These are phyloP conservation scores for Phalloptychus januarius DNA, from an alignment of 2,797 vertebrate genomes.

Conservation along the genomic window DNA sequence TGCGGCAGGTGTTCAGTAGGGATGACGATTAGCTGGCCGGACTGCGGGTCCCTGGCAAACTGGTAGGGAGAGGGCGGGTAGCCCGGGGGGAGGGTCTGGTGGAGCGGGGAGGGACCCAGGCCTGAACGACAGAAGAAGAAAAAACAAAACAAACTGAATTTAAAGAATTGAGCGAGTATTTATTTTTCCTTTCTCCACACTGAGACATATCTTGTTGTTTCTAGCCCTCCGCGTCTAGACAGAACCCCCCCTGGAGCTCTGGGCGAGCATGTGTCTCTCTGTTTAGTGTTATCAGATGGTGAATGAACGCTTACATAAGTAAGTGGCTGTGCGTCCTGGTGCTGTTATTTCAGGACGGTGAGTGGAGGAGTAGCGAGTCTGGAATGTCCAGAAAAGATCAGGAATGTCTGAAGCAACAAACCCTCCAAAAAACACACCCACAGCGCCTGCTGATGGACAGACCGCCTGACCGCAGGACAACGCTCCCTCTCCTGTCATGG, in stretches of 20 bases:
- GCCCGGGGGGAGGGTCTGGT: constrained; percentile 90
- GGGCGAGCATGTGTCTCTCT: constrained; percentile 3
- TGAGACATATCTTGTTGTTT: constrained; percentile 35
- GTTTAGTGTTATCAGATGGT: constrained; percentile 27
- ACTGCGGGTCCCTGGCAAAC: constrained; percentile 95
- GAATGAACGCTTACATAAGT: constrained; percentile 21
- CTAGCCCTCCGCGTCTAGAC: constrained; percentile 70
- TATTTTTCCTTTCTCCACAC: background rate
- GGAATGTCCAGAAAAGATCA: constrained; percentile 70
- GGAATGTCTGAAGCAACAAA: constrained; percentile 60
- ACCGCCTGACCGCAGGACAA: constrained; percentile 11
- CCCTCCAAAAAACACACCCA: constrained; percentile 34
- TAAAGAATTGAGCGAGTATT: background rate
- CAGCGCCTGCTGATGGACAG: constrained; percentile 26
- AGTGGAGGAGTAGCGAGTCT: constrained; percentile 39
- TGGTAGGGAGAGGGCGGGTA: constrained; percentile 91
- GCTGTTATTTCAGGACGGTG: constrained; percentile 72
- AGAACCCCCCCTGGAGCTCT: constrained; percentile 37
- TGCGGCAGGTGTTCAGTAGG: constrained; percentile 94
- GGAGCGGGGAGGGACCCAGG: constrained; percentile 89
- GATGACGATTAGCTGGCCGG: constrained; percentile 94
- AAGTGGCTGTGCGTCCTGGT: constrained; percentile 7
- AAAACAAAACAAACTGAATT: background rate
- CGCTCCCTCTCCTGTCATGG: constrained; percentile 13
- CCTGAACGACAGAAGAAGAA: constrained; percentile 72